Base-by-base conservation (phyloP, 1,140 invertebrate species). In the Drosophila mauritiana region DNA sequence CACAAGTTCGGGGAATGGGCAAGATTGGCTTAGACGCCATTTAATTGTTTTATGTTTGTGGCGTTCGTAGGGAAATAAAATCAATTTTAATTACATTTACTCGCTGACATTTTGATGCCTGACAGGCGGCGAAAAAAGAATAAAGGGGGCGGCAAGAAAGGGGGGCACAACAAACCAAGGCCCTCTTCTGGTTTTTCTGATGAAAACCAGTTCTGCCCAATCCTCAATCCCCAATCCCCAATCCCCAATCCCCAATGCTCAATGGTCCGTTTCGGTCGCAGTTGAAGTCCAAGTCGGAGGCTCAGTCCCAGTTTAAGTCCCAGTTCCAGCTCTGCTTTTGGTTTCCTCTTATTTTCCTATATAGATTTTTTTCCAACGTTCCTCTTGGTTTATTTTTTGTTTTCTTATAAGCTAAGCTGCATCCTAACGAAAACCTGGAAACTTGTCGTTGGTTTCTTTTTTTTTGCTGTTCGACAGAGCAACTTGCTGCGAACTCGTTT, bases 401-500 rank as follows among this genome's bases (percentile, higher is more conserved):
- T 49, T 17, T 22, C 20, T 22, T 22, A 22, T 22, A 22, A 22
- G 20, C 20, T 15, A 22, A 46, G 49, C 56, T 75, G 72, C 72
- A 76, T 76, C 70, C 70, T 75, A 75, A 73, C 70, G 69, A 61
- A 74, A 73, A 54, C 58, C 58, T 63, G 72, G 57, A 73, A 85
- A 86, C 82, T 88, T 58, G 83, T 88, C 86, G 63, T 55, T 52
- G 61, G 17, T 1, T 17, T 17, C 1, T 17, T 17, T 17, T 45
- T 49, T 49, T 17, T 63, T 59, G 25, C 55, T 13, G 45, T 49
- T 55, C 58, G 62, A 59, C 31, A 17, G 25, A 62, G 49, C 85
- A 86, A 88, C 79, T 85, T 79, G 82, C 84, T 88, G 54, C 63
- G 82, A 86, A 86, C 82, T 75, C 76, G 83, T 88, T 88, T 88